Base-by-base conservation (phyloP, 2,888 invertebrate genomes). In the Seira sanloemensis region DNA sequence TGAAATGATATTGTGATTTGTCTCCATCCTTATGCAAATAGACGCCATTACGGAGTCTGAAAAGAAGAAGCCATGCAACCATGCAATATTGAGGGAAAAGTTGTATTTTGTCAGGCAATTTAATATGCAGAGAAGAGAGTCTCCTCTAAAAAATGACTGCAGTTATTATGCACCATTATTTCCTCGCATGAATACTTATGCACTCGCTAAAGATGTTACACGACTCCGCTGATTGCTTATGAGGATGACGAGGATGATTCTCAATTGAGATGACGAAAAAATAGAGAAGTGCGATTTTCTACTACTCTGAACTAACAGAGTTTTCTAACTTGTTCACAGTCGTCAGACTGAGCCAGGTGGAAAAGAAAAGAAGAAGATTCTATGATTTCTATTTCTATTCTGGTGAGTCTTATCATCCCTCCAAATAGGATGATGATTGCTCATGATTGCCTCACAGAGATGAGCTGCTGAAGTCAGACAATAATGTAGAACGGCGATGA, bases 151-250 rank as follows among this genome's bases (percentile, higher is more conserved):
- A 21, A 50, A 50, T 50, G 50, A 50, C 16, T 50, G 50, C 50
- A 12, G 21, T 37, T 65, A 26, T 77, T 68, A 67, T 67, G 69
- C 27, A 66, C 54, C 50, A 73, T 73, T 69, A 77, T 77, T 65
- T 80, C 71, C 46, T 62, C 69, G 80, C 81, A 76, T 75, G 81
- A 81, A 69, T 76, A 81, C 75, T 25, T 81, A 25, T n/a, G 50
- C 5, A 50, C 2, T 50, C 65, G 58, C 74, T 71, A 66, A 71
- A 72, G 46, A 66, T n/a, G n/a, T n/a, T 46, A 18, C 62, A 62
- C 23, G 74, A 26, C 62, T 24, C 2, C 27, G 26, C 26, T 37
- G 37, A 37, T 37, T 37, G 37, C 37, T 37, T 4, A 37, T 37
- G 37, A n/a, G n/a, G n/a, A 18, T 16, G 50, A 50, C 50, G 50